A percentile compares a stretch with the other conserved stretches of the same genome.
These are phyloP conservation scores for Heteromurus nitidus DNA, from an alignment of 2,888 invertebrate species.

Conservation along the genomic window DNA sequence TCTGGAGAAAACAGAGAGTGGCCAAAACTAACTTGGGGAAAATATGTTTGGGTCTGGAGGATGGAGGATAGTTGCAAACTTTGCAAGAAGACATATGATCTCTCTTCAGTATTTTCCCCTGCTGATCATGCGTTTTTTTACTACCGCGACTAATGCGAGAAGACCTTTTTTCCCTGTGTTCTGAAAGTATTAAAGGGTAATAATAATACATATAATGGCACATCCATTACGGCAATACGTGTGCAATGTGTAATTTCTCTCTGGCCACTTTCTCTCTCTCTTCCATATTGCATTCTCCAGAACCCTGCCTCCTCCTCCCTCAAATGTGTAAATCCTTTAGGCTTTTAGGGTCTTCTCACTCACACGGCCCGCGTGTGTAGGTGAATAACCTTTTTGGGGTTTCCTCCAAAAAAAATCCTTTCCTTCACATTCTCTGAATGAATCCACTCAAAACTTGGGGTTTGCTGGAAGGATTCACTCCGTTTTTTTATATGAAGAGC, in stretches of 20 bases:
- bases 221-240: constrained; percentile 17
- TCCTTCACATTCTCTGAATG: neutral
- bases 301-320: neutral
- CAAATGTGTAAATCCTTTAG: neutral
- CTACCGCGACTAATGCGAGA: neutral
- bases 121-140: neutral
- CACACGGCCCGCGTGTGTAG: neutral
- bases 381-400: constrained; percentile 13
- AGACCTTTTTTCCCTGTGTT: neutral
- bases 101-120: neutral
- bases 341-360: constrained; percentile 3
- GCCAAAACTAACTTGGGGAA: neutral
- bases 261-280: neutral
- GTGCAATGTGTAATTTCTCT: constrained; percentile 3
- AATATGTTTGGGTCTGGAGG: too few species aligned
- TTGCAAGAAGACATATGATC: neutral
- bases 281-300: neutral
- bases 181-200: neutral
- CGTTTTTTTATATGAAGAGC: too few species aligned
- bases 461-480: too few species aligned
- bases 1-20: neutral
- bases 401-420: neutral
- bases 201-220: constrained; percentile 13
- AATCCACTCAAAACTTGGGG: neutral
- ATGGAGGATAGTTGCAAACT: neutral